Evolutionary conservation across 2,888 invertebrate species (phyloP), one percentile per base, ranked within the genome.

Genomic region (Synergus umbraculus): DNA sequence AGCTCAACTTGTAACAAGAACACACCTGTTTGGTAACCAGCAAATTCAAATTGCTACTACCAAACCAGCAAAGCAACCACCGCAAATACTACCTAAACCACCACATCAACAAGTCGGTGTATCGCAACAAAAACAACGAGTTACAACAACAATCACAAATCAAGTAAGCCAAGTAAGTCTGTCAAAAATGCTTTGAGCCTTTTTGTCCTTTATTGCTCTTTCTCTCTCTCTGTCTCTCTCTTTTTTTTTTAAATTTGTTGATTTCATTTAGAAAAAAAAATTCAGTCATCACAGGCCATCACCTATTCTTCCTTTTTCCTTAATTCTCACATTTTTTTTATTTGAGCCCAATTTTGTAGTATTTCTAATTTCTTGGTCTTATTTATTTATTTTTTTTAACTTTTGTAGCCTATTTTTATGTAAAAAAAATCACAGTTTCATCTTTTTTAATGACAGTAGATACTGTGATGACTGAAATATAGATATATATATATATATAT

Each of bases 31-130:
- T 86, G 92, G 92, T 66, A 92, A 92, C 86, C 92, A 92, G 79
- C 92, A 91, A 87, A 92, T 92, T 80, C 92, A 92, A 88, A 92
- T 92, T 66, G 89, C 91, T 18, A 87, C 90, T 29, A 85, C 89
- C 15, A 92, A 92, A 81, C 89, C 92, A 44, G 89, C 92, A 66
- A 93, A 93, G 88, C 93, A 93, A 81, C 94, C 94, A 4, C 94
- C 94, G 54, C 94, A 94, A 90, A 94, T 94, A 87, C 92, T 95
- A 88, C 95, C 94, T 60, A 95, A 95, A 91, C 94, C 94, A 66
- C 90, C 92, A n/a, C 91, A 90, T 86, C 92, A 92, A 66, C 91
- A 91, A 83, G 83, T 87, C 13, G 86, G 86, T 66, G 86, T 87
- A 64, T 85, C 90, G 44, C 92, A 91, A 77, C 92, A 91, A 78